Base-by-base conservation (phyloP, 2,888 invertebrate genomes). In the Megastigmus dorsalis region DNA sequence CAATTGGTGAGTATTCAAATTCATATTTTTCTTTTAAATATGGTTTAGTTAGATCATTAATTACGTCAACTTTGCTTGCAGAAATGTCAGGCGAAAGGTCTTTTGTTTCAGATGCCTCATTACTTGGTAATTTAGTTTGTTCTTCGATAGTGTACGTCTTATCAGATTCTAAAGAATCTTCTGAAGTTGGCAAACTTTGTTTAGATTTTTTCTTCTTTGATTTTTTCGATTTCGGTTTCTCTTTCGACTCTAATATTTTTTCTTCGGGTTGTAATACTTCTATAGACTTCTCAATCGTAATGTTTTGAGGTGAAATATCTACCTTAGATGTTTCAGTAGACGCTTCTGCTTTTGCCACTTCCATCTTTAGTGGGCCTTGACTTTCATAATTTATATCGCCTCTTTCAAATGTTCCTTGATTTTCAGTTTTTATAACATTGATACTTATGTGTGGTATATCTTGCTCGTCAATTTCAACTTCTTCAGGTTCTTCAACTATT, bases 401-500 rank as follows among this genome's bases (percentile, higher is more conserved):
- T 36, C 9, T 67, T 18, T 60, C 54, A 59, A 70, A 74, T 15
- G 18, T 33, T 43, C 66, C 57, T 62, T 76, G 45, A 9, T 67
- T 62, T 20, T 66, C 73, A 33, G 23, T 59, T 50, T 90, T 90
- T 0, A 92, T 87, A 18, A 93, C 92, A 81, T 92, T 93, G 45
- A 94, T 93, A 73, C 92, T 92, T 15, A 94, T 92, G 79, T 92
- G 90, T 0, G 94, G 94, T 80, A 93, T 91, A 80, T 92, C 91
- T 86, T 95, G 93, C 84, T 93, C 93, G 36, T 91, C 91, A 9
- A 93, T 90, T 88, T 94, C 93, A 3, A 94, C 89, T 85, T 93
- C 92, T 82, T 94, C 95, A 0, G 96, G 96, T 86, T 95, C 95
- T 83, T 96, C 96, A 50, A 95, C 90, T 0, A 95, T 88, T 89